Conservation (phyloP, 2,113 vertebrate species). For the Podarcis cretensis region DNA sequence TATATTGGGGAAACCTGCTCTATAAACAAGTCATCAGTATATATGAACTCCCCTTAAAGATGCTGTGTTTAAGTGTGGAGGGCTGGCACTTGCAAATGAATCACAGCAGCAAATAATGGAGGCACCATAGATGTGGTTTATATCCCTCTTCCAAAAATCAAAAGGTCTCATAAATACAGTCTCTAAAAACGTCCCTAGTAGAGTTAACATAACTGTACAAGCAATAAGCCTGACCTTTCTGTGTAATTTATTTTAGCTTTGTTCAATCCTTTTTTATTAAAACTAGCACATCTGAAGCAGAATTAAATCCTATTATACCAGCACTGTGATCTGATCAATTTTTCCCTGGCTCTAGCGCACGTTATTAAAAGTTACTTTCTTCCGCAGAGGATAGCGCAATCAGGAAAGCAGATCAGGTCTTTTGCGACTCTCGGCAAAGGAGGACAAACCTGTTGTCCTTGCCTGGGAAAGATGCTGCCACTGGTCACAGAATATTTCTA, state of each 20-base stretch:
- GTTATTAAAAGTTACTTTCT: slow-evolving; percentile 84
- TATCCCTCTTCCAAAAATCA: slow-evolving; percentile 76
- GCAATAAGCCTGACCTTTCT: slow-evolving; percentile 85
- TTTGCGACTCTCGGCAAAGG: slow-evolving; percentile 36
- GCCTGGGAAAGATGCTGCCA: not conserved
- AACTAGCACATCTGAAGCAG: slow-evolving; percentile 84
- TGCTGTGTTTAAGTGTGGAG: slow-evolving; percentile 66
- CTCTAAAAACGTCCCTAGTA: slow-evolving; percentile 78
- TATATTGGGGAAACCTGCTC: slow-evolving; percentile 64
- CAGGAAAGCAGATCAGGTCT: slow-evolving; percentile 65
- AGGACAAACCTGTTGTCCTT: not conserved
- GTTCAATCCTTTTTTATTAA: slow-evolving; percentile 86
- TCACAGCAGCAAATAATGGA: slow-evolving; percentile 73
- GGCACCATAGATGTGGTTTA: slow-evolving; percentile 76
- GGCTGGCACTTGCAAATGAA: slow-evolving; percentile 73
- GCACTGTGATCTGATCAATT: slow-evolving; percentile 78
- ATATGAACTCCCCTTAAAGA: slow-evolving; percentile 70
- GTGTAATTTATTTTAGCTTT: slow-evolving; percentile 85
- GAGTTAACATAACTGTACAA: slow-evolving; percentile 83
- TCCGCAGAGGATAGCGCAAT: slow-evolving; percentile 74
- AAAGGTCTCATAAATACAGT: slow-evolving; percentile 81
- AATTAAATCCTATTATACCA: slow-evolving; percentile 83
- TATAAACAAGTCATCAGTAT: slow-evolving; percentile 75
- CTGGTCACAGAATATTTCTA: not conserved
- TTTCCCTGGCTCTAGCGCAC: slow-evolving; percentile 65